Evolutionary conservation across 2,113 vertebrate genomes (phyloP), one percentile per base, ranked within the genome.

Genomic region (Hyaena hyaena): DNA sequence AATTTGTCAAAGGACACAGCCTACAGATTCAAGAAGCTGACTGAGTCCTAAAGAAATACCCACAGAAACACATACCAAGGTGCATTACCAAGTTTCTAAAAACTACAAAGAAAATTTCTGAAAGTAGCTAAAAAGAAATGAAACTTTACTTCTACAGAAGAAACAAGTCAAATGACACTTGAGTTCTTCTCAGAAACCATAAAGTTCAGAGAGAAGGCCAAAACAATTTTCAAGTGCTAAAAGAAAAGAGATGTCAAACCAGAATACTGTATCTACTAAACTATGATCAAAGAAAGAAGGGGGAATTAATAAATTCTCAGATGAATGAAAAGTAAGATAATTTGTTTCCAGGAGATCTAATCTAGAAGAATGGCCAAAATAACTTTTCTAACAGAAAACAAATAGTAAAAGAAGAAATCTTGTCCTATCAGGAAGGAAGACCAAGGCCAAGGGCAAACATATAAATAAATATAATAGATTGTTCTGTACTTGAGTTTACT

Each of bases 261-360:
- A 76, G 31, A 95, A 89, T 82, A 45, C 31, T 65, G 61, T 86
- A 76, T 77, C 19, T 55, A 84, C 19, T 80, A 53, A 95, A 89
- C 77, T 90, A 73, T 33, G 33, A 31, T 65, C 21, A 17, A 63
- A 19, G 39, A 73, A 80, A 33, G 14, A 87, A 93, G 24, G 26
- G 2, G 14, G 4, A 89, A 82, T 87, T 55, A 88, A 55, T 45
- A 55, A 0, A 63, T 84, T 79, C 58, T 50, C 35, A 69, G 80
- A 48, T 26, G 17, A 86, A 96, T 4, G 55, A 76, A 88, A 82
- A 68, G 10, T 17, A n/a, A 50, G 76, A 93, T 17, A 90, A 33
- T 33, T 58, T 69, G 10, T 83, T 80, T 31, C 10, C 8, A 45
- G 48, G 15, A 45, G 10, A 68, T 10, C 48, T 53, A 73, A n/a